Conservation (phyloP, 2,113 vertebrate genomes). For the Mugil cephalus region DNA sequence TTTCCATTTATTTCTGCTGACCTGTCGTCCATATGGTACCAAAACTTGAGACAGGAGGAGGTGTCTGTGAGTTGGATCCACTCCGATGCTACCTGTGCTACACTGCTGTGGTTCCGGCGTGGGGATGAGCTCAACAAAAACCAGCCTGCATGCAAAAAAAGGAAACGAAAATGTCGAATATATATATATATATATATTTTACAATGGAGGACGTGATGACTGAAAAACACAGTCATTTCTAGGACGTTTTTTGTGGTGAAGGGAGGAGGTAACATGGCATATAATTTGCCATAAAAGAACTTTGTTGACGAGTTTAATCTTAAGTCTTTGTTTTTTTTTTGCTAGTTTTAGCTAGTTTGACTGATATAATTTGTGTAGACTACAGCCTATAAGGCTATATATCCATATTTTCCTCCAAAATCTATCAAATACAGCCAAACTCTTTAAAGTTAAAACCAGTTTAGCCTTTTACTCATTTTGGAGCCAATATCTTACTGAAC, state of each 20-base stretch:
- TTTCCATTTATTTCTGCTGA: constrained; percentile 50
- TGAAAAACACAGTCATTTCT: neutral
- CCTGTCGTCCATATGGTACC: constrained; percentile 80
- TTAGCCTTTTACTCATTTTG: too few species aligned
- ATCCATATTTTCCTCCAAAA: too few species aligned
- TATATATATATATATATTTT: too few species aligned
- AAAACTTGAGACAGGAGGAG: constrained; percentile 77
- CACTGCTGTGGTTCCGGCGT: constrained; percentile 44
- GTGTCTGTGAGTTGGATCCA: constrained; percentile 63
- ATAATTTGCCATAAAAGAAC: too few species aligned
- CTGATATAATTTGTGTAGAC: too few species aligned
- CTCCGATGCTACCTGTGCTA: constrained; percentile 75
- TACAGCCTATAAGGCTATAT: too few species aligned
- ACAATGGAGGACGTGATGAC: too few species aligned
- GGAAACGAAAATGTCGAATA: neutral
- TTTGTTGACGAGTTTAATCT: too few species aligned
- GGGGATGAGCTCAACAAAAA: constrained; percentile 78
- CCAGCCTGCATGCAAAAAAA: constrained; percentile 67
- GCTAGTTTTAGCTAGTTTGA: too few species aligned
- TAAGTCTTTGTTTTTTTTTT: too few species aligned
- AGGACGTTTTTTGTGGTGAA: neutral
- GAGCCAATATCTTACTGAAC: neutral
- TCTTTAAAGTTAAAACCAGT: too few species aligned
- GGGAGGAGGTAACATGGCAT: neutral
- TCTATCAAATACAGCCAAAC: too few species aligned